These are phyloP conservation scores for Ptychodera flava DNA, from an alignment of 35 echinoderm and acorn worm species.

Conservation along the genomic window DNA sequence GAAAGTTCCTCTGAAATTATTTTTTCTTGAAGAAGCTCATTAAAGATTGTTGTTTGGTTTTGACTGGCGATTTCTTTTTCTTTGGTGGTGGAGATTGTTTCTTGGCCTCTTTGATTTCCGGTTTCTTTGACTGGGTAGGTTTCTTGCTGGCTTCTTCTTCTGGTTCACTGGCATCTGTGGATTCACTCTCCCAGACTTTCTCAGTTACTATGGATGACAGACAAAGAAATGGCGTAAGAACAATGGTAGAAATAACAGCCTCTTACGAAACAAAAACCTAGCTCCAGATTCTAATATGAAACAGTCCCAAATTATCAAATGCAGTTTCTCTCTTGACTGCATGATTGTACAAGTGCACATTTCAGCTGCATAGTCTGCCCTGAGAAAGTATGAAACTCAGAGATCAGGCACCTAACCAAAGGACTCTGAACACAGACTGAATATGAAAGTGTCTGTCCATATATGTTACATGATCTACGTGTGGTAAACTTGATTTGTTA, in stretches of 20 bases:
- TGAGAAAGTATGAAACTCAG: not conserved
- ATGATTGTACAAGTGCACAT: not conserved
- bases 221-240: not conserved
- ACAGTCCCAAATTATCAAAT: not conserved
- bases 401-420: no score
- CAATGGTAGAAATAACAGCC: not conserved
- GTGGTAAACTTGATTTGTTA: no score
- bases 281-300: not conserved
- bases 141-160: conserved; percentile 18
- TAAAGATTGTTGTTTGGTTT: conserved; percentile 37
- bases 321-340: not conserved
- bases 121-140: not conserved
- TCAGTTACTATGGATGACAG: conserved; percentile 34
- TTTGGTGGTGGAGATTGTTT: conserved; percentile 2
- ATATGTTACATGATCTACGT: no score
- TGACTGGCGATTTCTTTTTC: conserved; percentile 40
- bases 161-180: conserved; percentile 46
- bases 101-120: conserved; percentile 20
- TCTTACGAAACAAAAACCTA: not conserved
- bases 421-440: no score
- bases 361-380: not conserved
- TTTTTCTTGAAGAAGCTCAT: conserved; percentile 81
- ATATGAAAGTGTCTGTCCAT: no score
- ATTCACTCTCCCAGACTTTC: conserved; percentile 57
- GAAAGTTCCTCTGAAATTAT: no score